Conservation (phyloP, 2,888 invertebrate species). For the Calephelis perditalis region DNA sequence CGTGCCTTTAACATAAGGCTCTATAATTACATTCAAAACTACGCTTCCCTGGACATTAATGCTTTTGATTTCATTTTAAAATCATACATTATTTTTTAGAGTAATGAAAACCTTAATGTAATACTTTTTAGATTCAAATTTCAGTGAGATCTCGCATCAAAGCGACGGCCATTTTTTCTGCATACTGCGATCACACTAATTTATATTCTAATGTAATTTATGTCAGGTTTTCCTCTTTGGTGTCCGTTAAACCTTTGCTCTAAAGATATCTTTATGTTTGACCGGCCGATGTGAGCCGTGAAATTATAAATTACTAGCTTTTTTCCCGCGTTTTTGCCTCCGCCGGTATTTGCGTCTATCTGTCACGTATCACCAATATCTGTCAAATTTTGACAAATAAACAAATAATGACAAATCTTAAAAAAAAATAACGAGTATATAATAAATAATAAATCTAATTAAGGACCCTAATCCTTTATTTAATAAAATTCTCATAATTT, state of each 20-base stretch:
- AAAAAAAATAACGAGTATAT: too few species aligned
- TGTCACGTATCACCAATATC: too few species aligned
- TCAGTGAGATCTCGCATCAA: conserved; percentile 19
- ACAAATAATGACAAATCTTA: too few species aligned
- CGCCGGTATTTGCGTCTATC: too few species aligned
- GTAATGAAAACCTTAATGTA: conserved; percentile 6
- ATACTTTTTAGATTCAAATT: conserved; percentile 20
- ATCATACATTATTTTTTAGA: conserved; percentile 11
- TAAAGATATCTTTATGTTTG: conserved; percentile 16
- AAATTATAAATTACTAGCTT: conserved; percentile 13
- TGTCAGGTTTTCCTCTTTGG: conserved; percentile 44
- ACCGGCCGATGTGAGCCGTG: conserved; percentile 17
- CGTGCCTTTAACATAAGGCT: conserved; percentile 5
- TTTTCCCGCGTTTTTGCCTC: too few species aligned
- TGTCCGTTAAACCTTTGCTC: conserved; percentile 44
- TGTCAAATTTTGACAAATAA: too few species aligned
- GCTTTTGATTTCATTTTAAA: conserved; percentile 27
- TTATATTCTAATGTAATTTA: conserved; percentile 76
- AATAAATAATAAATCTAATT: too few species aligned
- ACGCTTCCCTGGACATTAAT: conserved; percentile 25
- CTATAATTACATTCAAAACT: conserved; percentile 11
- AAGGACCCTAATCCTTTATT: too few species aligned
- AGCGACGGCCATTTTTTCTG: conserved; percentile 42
- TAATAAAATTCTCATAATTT: too few species aligned
- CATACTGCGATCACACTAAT: conserved; percentile 64